Conservation (phyloP, 2,888 invertebrate genomes). For the Leucophora obtusa region DNA sequence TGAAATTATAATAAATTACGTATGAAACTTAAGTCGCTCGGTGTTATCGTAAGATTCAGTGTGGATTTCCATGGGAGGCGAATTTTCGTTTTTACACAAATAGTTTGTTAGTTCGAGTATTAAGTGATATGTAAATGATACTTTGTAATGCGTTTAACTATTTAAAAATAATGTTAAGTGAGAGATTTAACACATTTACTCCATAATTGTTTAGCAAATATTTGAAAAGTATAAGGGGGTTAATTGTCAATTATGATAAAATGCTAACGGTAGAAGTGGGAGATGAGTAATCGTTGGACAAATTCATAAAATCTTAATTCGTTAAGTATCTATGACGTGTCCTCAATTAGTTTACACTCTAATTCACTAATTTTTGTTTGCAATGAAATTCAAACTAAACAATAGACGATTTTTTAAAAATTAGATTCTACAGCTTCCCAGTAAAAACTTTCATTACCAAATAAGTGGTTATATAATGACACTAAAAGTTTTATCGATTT, state of each 20-base stretch:
- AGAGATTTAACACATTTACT: slow-evolving; percentile 37
- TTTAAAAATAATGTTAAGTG: slow-evolving; percentile 49
- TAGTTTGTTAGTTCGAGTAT: neutral
- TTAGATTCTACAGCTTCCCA: too few relatives aligned
- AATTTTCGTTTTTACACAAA: neutral
- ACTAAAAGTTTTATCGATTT: too few relatives aligned
- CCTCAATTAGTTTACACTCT: too few relatives aligned
- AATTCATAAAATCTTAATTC: neutral
- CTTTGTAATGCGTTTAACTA: slow-evolving; percentile 33
- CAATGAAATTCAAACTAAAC: too few relatives aligned
- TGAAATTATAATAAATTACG: too few relatives aligned
- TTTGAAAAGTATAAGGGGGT: slow-evolving; percentile 26
- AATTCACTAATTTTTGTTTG: too few relatives aligned
- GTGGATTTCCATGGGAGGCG: neutral
- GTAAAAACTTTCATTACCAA: too few relatives aligned
- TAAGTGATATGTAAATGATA: slow-evolving; percentile 23
- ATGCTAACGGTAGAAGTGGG: neutral
- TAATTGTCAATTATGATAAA: slow-evolving; percentile 37
- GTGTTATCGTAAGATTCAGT: slow-evolving; percentile 15
- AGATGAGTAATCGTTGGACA: neutral
- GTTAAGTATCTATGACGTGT: too few relatives aligned
- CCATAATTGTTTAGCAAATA: slow-evolving; percentile 45
- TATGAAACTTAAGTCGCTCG: too few relatives aligned
- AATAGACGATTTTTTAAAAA: too few relatives aligned
- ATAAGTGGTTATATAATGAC: too few relatives aligned